These are phyloP conservation scores for Gymnoscopelus braueri DNA, from an alignment of 2,797 vertebrate genomes.

Conservation along the genomic window DNA sequence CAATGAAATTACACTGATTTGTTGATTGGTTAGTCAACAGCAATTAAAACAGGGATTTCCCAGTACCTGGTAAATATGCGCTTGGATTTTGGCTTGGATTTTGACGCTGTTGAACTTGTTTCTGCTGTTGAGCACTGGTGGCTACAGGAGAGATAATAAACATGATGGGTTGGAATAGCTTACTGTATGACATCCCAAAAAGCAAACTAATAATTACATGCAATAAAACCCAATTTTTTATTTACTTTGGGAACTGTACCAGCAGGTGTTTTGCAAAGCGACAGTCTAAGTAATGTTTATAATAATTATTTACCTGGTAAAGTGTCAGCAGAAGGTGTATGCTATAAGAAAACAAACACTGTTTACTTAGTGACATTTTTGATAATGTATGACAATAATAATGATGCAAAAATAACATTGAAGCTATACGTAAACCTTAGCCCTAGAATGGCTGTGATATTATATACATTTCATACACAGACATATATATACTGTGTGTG, in stretches of 20 bases:
- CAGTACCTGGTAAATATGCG: conserved; percentile 56
- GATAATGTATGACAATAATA: too few relatives aligned
- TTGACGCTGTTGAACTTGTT: accelerated
- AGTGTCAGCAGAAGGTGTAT: accelerated
- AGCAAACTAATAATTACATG: background rate
- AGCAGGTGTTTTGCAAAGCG: background rate
- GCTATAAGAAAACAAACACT: conserved; percentile 33
- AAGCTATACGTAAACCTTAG: background rate
- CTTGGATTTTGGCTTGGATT: conserved; percentile 28
- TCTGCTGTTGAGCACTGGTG: background rate
- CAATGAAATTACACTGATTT: too few relatives aligned
- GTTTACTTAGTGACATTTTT: background rate
- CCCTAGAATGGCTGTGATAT: too few relatives aligned
- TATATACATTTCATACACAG: too few relatives aligned
- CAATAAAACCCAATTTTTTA: too few relatives aligned
- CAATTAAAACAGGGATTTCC: too few relatives aligned
- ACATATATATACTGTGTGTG: too few relatives aligned
- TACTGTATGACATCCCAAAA: background rate
- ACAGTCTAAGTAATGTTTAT: too few relatives aligned
- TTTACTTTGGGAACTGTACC: too few relatives aligned
- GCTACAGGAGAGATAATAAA: conserved; percentile 22
- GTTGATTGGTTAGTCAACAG: too few relatives aligned
- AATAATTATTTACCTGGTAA: conserved; percentile 33
- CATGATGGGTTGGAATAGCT: background rate
- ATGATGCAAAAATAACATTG: background rate